Conservation (phyloP, 2,888 invertebrate species). For the Cataglyphis altisquamis region DNA sequence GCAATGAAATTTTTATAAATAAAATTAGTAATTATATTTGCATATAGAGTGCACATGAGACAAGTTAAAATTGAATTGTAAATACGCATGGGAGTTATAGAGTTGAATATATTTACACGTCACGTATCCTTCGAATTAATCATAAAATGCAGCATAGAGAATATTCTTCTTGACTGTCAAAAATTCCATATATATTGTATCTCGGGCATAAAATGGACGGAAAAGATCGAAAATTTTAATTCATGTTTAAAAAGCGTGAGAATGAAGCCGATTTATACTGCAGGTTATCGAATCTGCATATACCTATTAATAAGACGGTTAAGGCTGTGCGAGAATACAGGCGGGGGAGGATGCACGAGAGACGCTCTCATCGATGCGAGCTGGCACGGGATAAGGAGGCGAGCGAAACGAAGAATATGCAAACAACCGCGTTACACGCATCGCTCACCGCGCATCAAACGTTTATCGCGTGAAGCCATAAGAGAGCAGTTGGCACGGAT, state of each 20-base stretch:
- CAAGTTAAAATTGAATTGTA: constrained; percentile 3
- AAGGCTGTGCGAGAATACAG: constrained; percentile 1
- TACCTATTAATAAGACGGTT: constrained; percentile 32
- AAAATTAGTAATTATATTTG: neutral
- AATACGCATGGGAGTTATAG: neutral
- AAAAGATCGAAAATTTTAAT: neutral
- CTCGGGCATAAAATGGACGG: too few relatives aligned
- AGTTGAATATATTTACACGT: neutral
- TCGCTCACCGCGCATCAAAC: constrained; percentile 81
- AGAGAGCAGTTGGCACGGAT: constrained; percentile 84
- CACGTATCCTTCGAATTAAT: neutral
- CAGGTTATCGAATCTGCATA: constrained; percentile 20
- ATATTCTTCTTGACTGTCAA: neutral
- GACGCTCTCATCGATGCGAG: constrained; percentile 42
- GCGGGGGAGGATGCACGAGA: constrained; percentile 10
- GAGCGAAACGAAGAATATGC: constrained; percentile 74
- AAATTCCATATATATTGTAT: neutral
- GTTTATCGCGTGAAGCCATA: constrained; percentile 84
- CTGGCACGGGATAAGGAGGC: constrained; percentile 59
- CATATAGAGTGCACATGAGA: neutral
- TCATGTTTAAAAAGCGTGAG: constrained; percentile 18
- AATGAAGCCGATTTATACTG: constrained; percentile 13
- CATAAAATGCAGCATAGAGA: neutral
- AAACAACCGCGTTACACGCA: constrained; percentile 79
- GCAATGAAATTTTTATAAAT: neutral